Percentiles rank a stretch among this genome's conserved stretches.
phyloP scores from a whole-genome alignment of 2,113 vertebrate species.

The Microcebus ravelobensis region DNA sequence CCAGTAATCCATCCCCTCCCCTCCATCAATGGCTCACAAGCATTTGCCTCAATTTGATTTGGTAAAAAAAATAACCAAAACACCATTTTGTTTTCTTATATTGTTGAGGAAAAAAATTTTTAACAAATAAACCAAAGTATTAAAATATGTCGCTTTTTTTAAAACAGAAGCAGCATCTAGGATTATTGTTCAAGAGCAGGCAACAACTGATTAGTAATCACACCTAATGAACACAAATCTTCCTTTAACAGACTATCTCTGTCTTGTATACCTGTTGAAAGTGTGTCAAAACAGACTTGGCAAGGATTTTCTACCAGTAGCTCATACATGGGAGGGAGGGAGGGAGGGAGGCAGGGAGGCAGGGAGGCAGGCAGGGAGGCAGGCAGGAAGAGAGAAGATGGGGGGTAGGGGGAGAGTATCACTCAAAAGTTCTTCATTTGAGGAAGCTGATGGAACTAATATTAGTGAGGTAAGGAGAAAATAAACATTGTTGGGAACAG shows the following conservation, averaged over 20 bases:
- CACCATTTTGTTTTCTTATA: background rate
- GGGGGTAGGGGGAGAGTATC: too few relatives aligned
- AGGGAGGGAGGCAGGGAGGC: too few relatives aligned
- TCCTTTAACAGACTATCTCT: background rate
- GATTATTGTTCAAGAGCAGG: background rate
- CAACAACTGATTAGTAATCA: background rate
- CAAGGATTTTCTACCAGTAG: background rate
- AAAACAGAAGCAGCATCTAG: background rate
- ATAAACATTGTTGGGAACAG: background rate
- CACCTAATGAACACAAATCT: background rate
- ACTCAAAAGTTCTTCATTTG: background rate
- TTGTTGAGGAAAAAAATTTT: background rate
- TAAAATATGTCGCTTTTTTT: constrained; percentile 28
- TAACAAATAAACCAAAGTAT: constrained; percentile 22
- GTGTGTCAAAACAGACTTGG: background rate
- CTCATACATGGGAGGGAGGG: background rate
- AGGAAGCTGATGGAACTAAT: background rate
- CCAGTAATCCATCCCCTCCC: background rate
- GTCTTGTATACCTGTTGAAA: background rate
- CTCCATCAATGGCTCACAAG: background rate
- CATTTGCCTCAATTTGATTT: background rate
- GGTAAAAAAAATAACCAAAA: constrained; percentile 20
- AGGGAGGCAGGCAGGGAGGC: too few relatives aligned
- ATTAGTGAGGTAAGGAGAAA: background rate
- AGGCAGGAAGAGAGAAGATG: too few relatives aligned